Conservation (phyloP, 2,113 vertebrate species). For the Nipponia nippon region DNA sequence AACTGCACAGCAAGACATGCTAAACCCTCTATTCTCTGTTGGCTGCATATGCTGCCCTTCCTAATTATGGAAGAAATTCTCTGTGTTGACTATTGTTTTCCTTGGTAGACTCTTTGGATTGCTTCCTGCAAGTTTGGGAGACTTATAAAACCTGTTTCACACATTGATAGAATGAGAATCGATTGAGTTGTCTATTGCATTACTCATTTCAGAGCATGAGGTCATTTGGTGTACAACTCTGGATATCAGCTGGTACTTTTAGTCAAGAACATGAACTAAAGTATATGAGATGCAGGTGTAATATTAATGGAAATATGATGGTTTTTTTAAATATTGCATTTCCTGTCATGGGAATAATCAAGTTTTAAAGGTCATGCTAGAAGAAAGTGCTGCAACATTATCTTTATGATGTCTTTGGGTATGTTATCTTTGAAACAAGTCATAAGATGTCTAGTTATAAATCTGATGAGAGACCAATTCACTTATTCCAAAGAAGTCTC, state of each 20-base stretch:
- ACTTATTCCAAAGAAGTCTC: background rate
- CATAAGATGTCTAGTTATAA: background rate
- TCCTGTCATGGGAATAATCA: background rate
- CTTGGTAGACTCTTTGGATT: background rate
- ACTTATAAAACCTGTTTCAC: background rate
- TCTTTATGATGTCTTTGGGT: background rate
- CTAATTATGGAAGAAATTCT: background rate
- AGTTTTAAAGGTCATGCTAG: background rate
- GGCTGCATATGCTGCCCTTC: background rate
- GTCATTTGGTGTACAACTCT: background rate
- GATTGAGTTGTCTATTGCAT: background rate
- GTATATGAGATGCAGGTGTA: background rate
- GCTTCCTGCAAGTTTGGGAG: background rate
- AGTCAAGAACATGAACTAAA: background rate
- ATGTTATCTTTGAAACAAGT: background rate
- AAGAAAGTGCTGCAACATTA: background rate
- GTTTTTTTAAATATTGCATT: background rate
- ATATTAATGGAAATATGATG: background rate
- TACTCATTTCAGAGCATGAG: background rate
- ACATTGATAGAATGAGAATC: background rate
- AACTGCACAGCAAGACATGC: background rate
- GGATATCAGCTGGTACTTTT: background rate
- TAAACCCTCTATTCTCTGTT: background rate
- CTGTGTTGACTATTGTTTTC: background rate
- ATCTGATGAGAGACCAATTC: background rate